Percentiles rank a stretch among this genome's conserved stretches.
Evolutionary conservation across 2,888 invertebrate genomes (phyloP).

Genomic region (Mycalesis mineus): DNA sequence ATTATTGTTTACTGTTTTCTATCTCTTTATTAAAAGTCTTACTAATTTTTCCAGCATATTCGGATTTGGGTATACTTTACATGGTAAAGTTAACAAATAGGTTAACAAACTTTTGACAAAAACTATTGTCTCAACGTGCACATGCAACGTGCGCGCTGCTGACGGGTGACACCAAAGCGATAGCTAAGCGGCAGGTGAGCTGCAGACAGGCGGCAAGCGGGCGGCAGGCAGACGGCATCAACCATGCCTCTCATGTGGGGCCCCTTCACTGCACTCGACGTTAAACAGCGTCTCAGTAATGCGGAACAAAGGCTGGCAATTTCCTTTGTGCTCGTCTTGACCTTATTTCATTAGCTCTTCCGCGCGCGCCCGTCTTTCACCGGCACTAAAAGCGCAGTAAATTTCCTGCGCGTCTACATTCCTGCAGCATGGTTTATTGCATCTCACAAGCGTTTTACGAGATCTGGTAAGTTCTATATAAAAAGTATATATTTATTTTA

Average conservation of each 20-base stretch:
- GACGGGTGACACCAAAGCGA: too few relatives aligned
- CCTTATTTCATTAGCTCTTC: slow-evolving; percentile 19
- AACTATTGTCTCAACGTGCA: background rate
- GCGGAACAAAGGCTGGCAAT: slow-evolving; percentile 22
- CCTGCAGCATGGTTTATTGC: background rate
- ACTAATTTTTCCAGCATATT: too few relatives aligned
- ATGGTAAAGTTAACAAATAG: too few relatives aligned
- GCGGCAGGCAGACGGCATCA: background rate
- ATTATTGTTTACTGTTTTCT: too few relatives aligned
- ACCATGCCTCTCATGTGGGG: background rate
- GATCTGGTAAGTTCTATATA: background rate
- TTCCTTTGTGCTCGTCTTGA: slow-evolving; percentile 21
- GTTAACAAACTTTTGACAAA: too few relatives aligned
- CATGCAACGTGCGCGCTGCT: background rate
- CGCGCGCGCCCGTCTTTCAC: background rate
- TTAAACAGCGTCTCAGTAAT: slow-evolving; percentile 19
- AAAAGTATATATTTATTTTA: background rate
- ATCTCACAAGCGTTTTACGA: background rate
- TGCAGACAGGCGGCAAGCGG: background rate
- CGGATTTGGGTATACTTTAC: too few relatives aligned
- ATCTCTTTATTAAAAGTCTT: too few relatives aligned
- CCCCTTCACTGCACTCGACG: slow-evolving; percentile 3
- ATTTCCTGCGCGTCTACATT: background rate
- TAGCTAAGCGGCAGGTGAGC: background rate
- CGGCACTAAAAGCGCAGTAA: background rate